Percentiles rank a stretch among this genome's conserved stretches.
These are phyloP conservation scores for Philereme transversata DNA, from an alignment of 2,888 invertebrate species.

Conservation along the genomic window DNA sequence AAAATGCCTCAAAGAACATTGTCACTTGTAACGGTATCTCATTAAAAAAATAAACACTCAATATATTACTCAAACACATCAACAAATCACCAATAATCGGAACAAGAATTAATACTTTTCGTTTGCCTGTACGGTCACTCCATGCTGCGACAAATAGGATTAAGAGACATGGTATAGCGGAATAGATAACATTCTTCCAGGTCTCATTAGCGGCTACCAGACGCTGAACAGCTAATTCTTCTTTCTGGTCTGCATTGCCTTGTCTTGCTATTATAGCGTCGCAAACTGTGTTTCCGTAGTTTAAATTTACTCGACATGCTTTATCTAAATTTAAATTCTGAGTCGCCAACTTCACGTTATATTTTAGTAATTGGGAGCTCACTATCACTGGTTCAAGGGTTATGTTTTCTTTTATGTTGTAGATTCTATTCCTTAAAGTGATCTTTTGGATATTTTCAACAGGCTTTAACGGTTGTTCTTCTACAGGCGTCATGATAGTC, in stretches of 20 bases:
- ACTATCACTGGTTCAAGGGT: not conserved
- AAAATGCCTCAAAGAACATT: not conserved
- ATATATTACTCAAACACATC: not conserved
- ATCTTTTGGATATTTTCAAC: not conserved
- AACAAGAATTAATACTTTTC: not conserved
- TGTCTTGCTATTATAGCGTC: not conserved
- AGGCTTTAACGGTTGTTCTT: not conserved
- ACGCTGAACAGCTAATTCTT: constrained; percentile 1
- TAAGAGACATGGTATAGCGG: not conserved
- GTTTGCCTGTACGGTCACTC: not conserved
- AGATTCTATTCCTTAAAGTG: not conserved
- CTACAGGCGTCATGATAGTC: not conserved
- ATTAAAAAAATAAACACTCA: not conserved
- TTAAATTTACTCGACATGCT: not conserved
- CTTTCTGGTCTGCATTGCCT: not conserved
- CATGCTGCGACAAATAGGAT: not conserved
- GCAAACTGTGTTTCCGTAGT: not conserved
- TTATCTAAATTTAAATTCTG: not conserved
- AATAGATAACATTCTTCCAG: not conserved
- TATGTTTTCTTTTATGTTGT: not conserved
- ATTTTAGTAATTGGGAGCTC: not conserved
- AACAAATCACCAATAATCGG: not conserved
- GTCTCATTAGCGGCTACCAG: not conserved
- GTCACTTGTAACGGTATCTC: not conserved
- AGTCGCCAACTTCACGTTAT: not conserved